Evolutionary conservation across 2,888 invertebrate species (phyloP).

Genomic region (Linnaemya vulpina): DNA sequence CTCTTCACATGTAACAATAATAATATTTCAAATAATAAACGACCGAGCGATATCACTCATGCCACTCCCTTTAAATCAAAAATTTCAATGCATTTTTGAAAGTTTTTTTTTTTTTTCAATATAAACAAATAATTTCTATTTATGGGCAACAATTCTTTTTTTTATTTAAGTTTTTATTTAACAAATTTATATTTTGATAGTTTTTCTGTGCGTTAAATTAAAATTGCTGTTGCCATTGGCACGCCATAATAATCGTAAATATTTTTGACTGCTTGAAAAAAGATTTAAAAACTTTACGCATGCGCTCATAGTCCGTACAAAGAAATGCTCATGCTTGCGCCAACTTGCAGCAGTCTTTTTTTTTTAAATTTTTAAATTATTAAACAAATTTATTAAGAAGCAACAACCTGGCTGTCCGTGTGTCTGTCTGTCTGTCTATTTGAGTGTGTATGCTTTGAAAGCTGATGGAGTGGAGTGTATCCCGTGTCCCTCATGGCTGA

Average conservation of each 20-base stretch:
- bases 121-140: not conserved
- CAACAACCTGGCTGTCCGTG: not conserved
- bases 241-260: slow-evolving; percentile 66
- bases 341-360: not conserved
- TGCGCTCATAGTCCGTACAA: slow-evolving; percentile 22
- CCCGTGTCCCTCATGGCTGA: slow-evolving; percentile 1
- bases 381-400: slow-evolving; percentile 32
- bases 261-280: slow-evolving; percentile 12
- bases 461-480: slow-evolving; percentile 8
- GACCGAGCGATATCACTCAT: not conserved
- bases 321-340: not conserved
- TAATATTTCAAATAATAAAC: not conserved
- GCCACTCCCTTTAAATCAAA: slow-evolving; percentile 48
- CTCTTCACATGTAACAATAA: slow-evolving; percentile 5
- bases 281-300: slow-evolving; percentile 52
- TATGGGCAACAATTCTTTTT: not conserved
- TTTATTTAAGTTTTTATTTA: too few relatives aligned
- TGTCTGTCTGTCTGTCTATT: not conserved
- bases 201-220: slow-evolving; percentile 14
- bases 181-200: slow-evolving; percentile 18
- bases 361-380: slow-evolving; percentile 35
- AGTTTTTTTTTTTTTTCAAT: not conserved
- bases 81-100: slow-evolving; percentile 26
- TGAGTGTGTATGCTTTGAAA: slow-evolving; percentile 22
- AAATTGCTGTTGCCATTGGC: slow-evolving; percentile 45